A percentile compares a stretch with the other conserved stretches of the same genome.
These are phyloP conservation scores for Petrocephalus schoutedeni DNA, from an alignment of 2,797 vertebrate genomes.

Conservation along the genomic window DNA sequence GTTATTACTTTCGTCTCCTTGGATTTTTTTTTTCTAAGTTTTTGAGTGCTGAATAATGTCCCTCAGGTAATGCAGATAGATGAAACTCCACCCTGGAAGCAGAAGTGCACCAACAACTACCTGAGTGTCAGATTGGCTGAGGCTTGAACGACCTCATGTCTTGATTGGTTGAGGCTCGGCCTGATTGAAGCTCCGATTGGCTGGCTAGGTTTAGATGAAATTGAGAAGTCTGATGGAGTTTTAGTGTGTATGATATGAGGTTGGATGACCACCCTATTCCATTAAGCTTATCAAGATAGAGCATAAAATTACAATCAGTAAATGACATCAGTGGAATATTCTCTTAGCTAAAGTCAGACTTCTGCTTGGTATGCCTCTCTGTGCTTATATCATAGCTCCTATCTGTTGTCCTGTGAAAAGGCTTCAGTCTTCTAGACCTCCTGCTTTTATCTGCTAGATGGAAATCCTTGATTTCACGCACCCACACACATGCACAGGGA, in stretches of 20 bases:
- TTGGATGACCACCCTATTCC: background rate
- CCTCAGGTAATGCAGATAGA: background rate
- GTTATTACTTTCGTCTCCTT: background rate
- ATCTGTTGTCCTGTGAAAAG: background rate
- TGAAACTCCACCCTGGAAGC: background rate
- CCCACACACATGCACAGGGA: background rate
- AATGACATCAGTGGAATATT: background rate
- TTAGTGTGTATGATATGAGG: background rate
- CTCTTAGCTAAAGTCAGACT: background rate
- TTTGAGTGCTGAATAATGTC: background rate
- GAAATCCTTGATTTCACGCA: background rate
- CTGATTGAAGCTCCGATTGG: background rate
- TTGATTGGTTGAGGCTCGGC: background rate
- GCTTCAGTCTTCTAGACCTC: background rate
- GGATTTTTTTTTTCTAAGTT: background rate
- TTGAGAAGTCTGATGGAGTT: background rate
- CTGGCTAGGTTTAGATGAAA: background rate
- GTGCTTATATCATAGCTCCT: background rate
- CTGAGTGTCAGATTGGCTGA: background rate
- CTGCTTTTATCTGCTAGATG: background rate
- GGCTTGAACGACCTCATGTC: background rate
- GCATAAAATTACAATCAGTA: background rate
- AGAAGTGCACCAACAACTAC: background rate
- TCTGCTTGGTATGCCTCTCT: background rate
- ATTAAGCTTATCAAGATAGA: background rate